These are phyloP conservation scores for Hyposmocoma kahamanoa DNA, from an alignment of 1,140 invertebrate genomes.

Conservation along the genomic window DNA sequence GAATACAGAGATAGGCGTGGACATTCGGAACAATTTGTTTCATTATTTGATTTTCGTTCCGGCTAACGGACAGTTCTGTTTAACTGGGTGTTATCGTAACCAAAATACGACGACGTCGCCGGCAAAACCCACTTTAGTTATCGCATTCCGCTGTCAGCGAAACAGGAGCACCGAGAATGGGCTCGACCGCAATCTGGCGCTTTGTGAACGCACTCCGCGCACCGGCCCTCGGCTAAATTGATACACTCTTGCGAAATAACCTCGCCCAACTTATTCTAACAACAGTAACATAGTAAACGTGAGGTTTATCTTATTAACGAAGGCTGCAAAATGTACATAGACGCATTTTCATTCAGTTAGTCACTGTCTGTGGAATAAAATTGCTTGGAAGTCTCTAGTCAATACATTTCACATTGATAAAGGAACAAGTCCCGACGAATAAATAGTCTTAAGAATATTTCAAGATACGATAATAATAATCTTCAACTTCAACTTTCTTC, in stretches of 20 bases:
- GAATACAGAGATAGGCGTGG: too few relatives aligned
- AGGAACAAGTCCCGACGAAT: too few relatives aligned
- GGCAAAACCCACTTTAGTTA: slow-evolving; percentile 50
- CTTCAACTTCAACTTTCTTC: too few relatives aligned
- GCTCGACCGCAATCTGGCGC: slow-evolving; percentile 37
- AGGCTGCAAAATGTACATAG: slow-evolving; percentile 1
- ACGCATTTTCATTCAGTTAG: too few relatives aligned
- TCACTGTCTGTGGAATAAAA: too few relatives aligned
- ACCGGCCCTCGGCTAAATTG: slow-evolving; percentile 58
- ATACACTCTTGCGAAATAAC: slow-evolving; percentile 68
- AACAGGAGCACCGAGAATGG: slow-evolving; percentile 47
- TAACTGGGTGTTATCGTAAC: slow-evolving; percentile 32
- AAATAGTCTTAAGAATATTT: too few relatives aligned
- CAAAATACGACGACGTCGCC: slow-evolving; percentile 31
- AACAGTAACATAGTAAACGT: slow-evolving; percentile 28
- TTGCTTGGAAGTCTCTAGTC: too few relatives aligned
- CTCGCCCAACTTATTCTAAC: slow-evolving; percentile 61
- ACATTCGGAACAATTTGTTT: background rate
- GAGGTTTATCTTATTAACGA: background rate
- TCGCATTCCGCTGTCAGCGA: slow-evolving; percentile 51
- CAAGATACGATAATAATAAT: too few relatives aligned
- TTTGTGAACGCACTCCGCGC: slow-evolving; percentile 32
- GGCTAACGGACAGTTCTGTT: slow-evolving; percentile 28
- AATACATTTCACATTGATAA: too few relatives aligned
- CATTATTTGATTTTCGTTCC: slow-evolving; percentile 19